phyloP scores from a whole-genome alignment of 2,888 invertebrate genomes.

The Argyresthia goedartella region DNA sequence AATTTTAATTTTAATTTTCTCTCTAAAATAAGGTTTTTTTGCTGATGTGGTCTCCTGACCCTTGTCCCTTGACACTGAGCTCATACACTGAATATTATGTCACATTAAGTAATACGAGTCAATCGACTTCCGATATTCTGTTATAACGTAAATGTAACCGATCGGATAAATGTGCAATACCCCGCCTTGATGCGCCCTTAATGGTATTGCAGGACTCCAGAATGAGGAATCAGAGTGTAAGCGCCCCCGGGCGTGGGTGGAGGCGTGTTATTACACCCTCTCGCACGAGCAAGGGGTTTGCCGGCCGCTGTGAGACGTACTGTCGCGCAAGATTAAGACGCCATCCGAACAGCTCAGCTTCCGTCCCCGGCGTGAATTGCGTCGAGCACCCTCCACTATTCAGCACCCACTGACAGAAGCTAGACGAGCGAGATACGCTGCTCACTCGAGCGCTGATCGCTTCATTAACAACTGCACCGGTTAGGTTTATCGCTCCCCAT shows the following conservation, averaged over 20 bases:
- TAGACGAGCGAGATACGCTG: background rate
- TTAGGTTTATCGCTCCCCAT: background rate
- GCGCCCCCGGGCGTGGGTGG: slow-evolving; percentile 25
- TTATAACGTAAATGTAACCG: too few species aligned
- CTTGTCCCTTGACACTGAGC: too few species aligned
- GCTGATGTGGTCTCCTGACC: too few species aligned
- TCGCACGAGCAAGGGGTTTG: slow-evolving; percentile 61
- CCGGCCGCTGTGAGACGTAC: slow-evolving; percentile 46
- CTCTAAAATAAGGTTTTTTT: too few species aligned
- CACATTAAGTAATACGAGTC: too few species aligned
- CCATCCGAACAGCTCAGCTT: slow-evolving; percentile 47
- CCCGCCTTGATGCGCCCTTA: too few species aligned
- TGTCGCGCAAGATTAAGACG: slow-evolving; percentile 63
- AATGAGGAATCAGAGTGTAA: slow-evolving; percentile 1
- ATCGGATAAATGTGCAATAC: too few species aligned
- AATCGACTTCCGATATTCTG: too few species aligned
- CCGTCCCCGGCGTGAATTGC: slow-evolving; percentile 39
- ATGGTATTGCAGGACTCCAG: too few species aligned
- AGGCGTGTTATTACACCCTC: slow-evolving; percentile 66
- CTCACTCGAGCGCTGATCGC: slow-evolving; percentile 7
- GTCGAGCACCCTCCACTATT: slow-evolving; percentile 31
- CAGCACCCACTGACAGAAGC: slow-evolving; percentile 23
- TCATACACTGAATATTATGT: too few species aligned
- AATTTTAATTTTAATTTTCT: too few species aligned
- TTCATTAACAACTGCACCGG: background rate